Evolutionary conservation across 2,888 invertebrate genomes (phyloP).

Genomic region (Trichopoda pennipes): DNA sequence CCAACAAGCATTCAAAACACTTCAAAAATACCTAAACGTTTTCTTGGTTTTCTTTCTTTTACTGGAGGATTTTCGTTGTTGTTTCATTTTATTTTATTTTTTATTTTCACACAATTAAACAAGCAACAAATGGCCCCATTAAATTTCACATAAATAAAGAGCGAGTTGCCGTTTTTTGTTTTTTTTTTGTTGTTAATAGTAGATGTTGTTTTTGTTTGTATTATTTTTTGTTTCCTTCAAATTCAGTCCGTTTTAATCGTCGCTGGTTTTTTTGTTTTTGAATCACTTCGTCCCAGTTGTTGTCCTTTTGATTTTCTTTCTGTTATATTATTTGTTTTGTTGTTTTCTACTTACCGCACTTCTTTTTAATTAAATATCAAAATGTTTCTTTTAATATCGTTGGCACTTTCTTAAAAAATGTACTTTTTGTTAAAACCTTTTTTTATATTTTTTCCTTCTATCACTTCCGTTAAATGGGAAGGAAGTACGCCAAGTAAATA

Average conservation of each 20-base stretch:
- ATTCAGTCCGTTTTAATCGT: neutral
- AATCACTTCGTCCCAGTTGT: slow-evolving; percentile 41
- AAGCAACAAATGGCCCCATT: slow-evolving; percentile 61
- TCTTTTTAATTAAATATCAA: slow-evolving; percentile 74
- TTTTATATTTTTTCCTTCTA: slow-evolving; percentile 11
- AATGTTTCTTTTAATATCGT: slow-evolving; percentile 69
- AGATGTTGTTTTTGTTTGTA: slow-evolving; percentile 2
- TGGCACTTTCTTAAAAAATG: slow-evolving; percentile 42
- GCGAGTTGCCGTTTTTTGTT: neutral
- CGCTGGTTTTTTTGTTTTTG: slow-evolving; percentile 11
- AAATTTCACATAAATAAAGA: slow-evolving; percentile 31
- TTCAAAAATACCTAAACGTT: slow-evolving; percentile 11
- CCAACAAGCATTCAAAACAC: slow-evolving; percentile 10
- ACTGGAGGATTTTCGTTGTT: slow-evolving; percentile 19
- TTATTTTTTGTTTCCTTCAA: slow-evolving; percentile 7
- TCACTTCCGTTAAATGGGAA: slow-evolving; percentile 67
- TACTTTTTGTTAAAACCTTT: slow-evolving; percentile 26
- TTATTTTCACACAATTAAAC: slow-evolving; percentile 71
- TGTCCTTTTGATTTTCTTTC: slow-evolving; percentile 43
- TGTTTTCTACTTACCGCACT: slow-evolving; percentile 70
- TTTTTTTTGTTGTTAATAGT: no score
- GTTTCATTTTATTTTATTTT: no score
- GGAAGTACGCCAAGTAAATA: slow-evolving; percentile 72
- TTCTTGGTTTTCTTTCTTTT: slow-evolving; percentile 13
- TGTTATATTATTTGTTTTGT: slow-evolving; percentile 6